Percentiles rank a stretch among this genome's conserved stretches.
These are phyloP conservation scores for Automeris io DNA, from an alignment of 2,888 invertebrate species.

Conservation along the genomic window DNA sequence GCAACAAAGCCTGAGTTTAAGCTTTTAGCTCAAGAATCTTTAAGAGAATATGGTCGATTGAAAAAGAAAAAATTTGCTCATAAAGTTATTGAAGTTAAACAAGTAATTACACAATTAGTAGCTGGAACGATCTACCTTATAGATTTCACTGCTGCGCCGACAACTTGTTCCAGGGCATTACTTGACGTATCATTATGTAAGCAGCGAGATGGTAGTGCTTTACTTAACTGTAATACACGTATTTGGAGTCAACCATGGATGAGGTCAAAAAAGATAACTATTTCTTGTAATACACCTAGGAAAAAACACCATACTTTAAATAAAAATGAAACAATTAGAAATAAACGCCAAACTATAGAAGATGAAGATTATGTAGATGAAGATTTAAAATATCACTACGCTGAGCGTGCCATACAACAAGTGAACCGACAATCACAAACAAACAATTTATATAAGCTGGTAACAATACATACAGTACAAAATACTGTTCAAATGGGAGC, in stretches of 20 bases:
- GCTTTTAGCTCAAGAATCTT: constrained; percentile 33
- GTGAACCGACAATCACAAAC: constrained; percentile 35
- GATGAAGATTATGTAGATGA: constrained; percentile 49
- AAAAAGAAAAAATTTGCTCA: constrained; percentile 20
- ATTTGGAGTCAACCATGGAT: constrained; percentile 77
- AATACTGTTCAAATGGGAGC: constrained; percentile 39
- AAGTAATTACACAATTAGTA: constrained; percentile 31
- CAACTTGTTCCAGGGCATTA: constrained; percentile 19
- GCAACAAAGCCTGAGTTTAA: constrained; percentile 25
- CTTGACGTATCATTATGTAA: constrained; percentile 19
- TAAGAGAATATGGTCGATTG: constrained; percentile 26
- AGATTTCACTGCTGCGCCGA: constrained; percentile 33
- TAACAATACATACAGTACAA: constrained; percentile 42
- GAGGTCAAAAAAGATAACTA: constrained; percentile 40
- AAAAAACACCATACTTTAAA: constrained; percentile 28
- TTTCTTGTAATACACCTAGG: constrained; percentile 33
- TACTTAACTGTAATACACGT: constrained; percentile 55
- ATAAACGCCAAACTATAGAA: constrained; percentile 27
- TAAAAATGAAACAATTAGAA: constrained; percentile 24
- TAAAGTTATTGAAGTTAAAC: constrained; percentile 32
- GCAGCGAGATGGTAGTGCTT: constrained; percentile 14
- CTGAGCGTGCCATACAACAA: constrained; percentile 40
- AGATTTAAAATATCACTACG: constrained; percentile 46
- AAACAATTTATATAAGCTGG: constrained; percentile 48
- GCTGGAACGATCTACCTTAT: constrained; percentile 38